These are phyloP conservation scores for Hemithea aestivaria DNA, from an alignment of 2,888 invertebrate genomes.

Conservation along the genomic window DNA sequence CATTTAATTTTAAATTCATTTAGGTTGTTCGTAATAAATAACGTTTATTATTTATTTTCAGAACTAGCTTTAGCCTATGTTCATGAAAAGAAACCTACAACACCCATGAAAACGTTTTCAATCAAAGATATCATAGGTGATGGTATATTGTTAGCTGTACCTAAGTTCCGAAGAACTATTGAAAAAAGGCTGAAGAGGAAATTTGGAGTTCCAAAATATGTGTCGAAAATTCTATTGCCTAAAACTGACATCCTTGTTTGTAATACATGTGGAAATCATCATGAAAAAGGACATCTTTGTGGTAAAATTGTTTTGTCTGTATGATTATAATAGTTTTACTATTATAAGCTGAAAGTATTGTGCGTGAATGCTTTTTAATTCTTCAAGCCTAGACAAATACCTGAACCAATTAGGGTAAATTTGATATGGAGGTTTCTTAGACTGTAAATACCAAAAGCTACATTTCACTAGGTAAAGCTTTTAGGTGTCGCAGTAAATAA, in stretches of 20 bases:
- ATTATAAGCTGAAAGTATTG: too few species aligned
- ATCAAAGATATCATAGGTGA: slow-evolving; percentile 84
- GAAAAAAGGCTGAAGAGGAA: slow-evolving; percentile 87
- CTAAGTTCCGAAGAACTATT: slow-evolving; percentile 86
- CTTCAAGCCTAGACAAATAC: too few species aligned
- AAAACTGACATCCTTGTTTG: slow-evolving; percentile 88
- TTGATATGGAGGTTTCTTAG: too few species aligned
- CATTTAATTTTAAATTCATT: neutral
- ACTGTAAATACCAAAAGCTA: too few species aligned
- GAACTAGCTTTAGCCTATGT: slow-evolving; percentile 58
- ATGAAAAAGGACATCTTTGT: slow-evolving; percentile 89
- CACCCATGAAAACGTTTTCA: slow-evolving; percentile 54
- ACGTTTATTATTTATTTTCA: slow-evolving; percentile 31
- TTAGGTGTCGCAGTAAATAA: too few species aligned
- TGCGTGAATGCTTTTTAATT: too few species aligned
- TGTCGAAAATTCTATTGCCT: slow-evolving; percentile 84
- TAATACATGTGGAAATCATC: slow-evolving; percentile 89
- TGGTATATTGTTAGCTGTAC: slow-evolving; percentile 90
- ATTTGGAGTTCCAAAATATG: slow-evolving; percentile 83
- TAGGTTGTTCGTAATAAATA: slow-evolving; percentile 11
- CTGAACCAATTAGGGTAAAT: too few species aligned
- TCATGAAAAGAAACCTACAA: slow-evolving; percentile 35
- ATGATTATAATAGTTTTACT: slow-evolving; percentile 1
- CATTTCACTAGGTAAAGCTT: too few species aligned
- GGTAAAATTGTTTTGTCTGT: slow-evolving; percentile 72